These are phyloP conservation scores for Lepidostoma basale DNA, from an alignment of 1,140 invertebrate species.

Conservation along the genomic window DNA sequence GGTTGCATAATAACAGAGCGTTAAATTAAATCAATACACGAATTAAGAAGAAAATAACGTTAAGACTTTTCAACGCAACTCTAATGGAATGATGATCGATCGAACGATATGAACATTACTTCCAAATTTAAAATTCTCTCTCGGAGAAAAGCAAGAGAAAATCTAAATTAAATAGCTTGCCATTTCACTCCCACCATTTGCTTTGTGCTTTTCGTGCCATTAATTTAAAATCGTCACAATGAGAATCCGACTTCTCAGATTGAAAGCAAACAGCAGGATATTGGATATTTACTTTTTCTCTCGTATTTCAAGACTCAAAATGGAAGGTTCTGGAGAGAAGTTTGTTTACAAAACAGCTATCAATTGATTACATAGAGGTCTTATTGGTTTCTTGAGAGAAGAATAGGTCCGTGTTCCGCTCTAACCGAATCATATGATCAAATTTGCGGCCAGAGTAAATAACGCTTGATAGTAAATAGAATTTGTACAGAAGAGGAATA, in stretches of 20 bases:
- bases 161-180: too few species aligned
- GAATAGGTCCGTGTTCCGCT: slow-evolving; percentile 8
- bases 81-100: too few species aligned
- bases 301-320: slow-evolving; percentile 3
- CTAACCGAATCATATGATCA: slow-evolving; percentile 18
- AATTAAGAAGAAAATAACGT: too few species aligned
- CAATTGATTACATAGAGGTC: slow-evolving; percentile 24
- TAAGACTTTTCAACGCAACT: too few species aligned
- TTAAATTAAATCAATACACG: too few species aligned
- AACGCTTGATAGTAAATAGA: slow-evolving; percentile 22
- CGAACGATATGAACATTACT: too few species aligned
- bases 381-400: slow-evolving; percentile 15
- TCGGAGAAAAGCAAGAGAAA: too few species aligned
- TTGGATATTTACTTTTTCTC: not conserved
- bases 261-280: not conserved
- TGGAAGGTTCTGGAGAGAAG: not conserved
- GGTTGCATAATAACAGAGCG: too few species aligned
- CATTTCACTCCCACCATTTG: too few species aligned
- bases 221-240: not conserved
- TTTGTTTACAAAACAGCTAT: slow-evolving; percentile 20
- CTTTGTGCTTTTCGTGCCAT: not conserved
- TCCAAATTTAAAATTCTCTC: too few species aligned
- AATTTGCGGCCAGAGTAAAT: slow-evolving; percentile 23
- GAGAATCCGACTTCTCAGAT: not conserved
- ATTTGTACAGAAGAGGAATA: not conserved